phyloP scores from a whole-genome alignment of 2,113 vertebrate species.

The Psilopsiagon aurifrons region DNA sequence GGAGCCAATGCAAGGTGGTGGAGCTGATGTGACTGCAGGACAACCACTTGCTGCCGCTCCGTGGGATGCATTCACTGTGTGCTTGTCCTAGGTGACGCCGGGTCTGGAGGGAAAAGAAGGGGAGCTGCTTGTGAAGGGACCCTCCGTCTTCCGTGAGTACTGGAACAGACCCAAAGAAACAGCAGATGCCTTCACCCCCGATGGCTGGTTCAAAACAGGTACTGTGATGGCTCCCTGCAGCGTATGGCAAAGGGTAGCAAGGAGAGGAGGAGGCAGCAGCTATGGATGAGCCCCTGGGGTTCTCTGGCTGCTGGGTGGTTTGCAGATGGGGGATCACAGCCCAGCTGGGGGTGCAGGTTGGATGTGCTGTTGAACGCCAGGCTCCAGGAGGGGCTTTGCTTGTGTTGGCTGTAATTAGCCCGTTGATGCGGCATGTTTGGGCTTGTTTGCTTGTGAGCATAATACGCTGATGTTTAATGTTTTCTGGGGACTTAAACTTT shows the following conservation, averaged over 20 bases:
- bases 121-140: constrained; percentile 87
- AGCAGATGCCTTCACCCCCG: constrained; percentile 78
- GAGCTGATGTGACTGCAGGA: background rate
- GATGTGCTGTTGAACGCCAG: fast-evolving
- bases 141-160: constrained; percentile 89
- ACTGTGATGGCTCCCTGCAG: background rate
- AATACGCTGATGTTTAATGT: fast-evolving
- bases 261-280: background rate
- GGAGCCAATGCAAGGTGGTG: fast-evolving
- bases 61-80: background rate
- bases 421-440: background rate
- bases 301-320: background rate
- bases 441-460: background rate
- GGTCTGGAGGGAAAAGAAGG: constrained; percentile 88
- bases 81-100: constrained; percentile 76
- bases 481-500: background rate
- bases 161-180: constrained; percentile 90
- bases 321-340: background rate
- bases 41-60: background rate
- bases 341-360: background rate
- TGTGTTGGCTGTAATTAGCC: fast-evolving
- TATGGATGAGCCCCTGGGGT: fast-evolving
- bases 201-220: constrained; percentile 97
- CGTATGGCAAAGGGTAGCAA: fast-evolving
- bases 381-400: fast-evolving